Evolutionary conservation across 2,797 vertebrate species (phyloP).

Genomic region (Percopsis omiscomaycus): DNA sequence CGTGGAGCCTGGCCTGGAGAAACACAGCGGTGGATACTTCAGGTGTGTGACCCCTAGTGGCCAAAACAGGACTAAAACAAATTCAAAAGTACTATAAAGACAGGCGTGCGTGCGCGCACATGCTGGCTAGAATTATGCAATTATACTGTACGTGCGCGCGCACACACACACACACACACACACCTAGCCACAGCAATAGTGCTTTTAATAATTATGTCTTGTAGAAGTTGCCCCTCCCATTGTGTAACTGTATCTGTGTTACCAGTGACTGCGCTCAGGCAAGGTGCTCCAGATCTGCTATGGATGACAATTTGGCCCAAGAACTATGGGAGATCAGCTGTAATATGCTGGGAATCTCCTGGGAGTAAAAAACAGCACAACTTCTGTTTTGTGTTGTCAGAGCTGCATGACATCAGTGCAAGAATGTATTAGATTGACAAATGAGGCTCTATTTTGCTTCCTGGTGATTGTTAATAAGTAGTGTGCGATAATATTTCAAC

Average conservation of each 20-base stretch:
- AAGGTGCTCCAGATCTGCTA: constrained; percentile 65
- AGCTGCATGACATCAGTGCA: background rate
- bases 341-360: constrained; percentile 74
- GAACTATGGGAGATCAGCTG: constrained; percentile 80
- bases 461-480: no score
- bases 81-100: background rate
- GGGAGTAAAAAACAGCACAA: constrained; percentile 61
- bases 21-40: constrained; percentile 77
- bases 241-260: constrained; percentile 16
- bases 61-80: constrained; percentile 9
- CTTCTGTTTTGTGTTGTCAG: background rate
- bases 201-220: no score
- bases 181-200: background rate
- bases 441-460: no score
- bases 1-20: constrained; percentile 74
- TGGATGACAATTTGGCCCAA: constrained; percentile 73
- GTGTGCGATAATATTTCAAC: no score
- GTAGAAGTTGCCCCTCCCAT: no score
- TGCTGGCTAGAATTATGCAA: background rate
- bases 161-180: constrained; percentile 1
- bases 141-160: background rate
- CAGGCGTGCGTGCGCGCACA: background rate
- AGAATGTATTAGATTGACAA: no score
- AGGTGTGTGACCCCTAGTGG: constrained; percentile 57
- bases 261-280: constrained; percentile 74